Conservation (phyloP, 2,888 invertebrate species). For the Drosophila falleni region DNA sequence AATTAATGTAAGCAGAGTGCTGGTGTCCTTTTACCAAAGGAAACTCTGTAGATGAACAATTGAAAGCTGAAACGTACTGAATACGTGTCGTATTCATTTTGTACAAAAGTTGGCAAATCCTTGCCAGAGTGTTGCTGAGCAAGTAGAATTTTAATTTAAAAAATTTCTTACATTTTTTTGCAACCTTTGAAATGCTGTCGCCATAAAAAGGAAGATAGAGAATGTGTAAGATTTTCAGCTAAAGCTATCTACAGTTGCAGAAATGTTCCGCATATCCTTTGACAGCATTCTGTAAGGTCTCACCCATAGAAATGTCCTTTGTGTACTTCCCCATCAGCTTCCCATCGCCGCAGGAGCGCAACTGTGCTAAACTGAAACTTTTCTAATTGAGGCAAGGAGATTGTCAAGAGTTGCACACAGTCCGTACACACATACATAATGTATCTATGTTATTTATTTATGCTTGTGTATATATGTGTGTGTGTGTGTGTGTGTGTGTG, state of each 20-base stretch:
- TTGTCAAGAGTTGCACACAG: constrained; percentile 43
- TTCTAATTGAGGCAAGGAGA: constrained; percentile 70
- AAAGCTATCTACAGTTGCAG: constrained; percentile 20
- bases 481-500: neutral
- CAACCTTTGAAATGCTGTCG: constrained; percentile 16
- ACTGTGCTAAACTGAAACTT: constrained; percentile 58
- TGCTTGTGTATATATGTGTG: neutral
- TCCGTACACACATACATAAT: constrained; percentile 19
- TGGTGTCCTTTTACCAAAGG: constrained; percentile 4
- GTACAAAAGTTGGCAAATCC: neutral
- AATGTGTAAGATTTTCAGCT: constrained; percentile 18
- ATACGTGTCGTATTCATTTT: constrained; percentile 8
- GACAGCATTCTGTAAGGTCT: constrained; percentile 10
- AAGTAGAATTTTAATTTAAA: constrained; percentile 21
- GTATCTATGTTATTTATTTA: constrained; percentile 14
- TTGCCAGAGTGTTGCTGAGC: neutral
- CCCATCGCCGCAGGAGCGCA: constrained; percentile 20
- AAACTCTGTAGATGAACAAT: neutral
- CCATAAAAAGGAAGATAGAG: neutral
- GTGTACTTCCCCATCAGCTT: neutral
- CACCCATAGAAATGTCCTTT: constrained; percentile 30
- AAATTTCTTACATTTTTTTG: constrained; percentile 5
- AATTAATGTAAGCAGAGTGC: neutral
- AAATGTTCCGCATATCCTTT: constrained; percentile 19
- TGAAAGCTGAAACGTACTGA: neutral